Evolutionary conservation across 1,140 invertebrate genomes (phyloP).

Genomic region (Anoplolepis gracilipes): DNA sequence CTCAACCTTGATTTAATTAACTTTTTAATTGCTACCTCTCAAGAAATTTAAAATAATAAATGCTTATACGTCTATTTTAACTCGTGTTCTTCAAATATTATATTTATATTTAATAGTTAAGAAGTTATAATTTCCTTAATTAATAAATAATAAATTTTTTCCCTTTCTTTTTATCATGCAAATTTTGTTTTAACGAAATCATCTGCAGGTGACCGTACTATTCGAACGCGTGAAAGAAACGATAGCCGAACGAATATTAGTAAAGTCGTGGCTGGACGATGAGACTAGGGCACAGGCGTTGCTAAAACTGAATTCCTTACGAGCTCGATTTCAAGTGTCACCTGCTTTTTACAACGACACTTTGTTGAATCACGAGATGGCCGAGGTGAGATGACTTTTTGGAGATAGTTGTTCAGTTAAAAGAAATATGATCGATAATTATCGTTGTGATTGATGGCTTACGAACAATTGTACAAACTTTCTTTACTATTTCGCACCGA

Average conservation of each 20-base stretch:
- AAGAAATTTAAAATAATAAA: neutral
- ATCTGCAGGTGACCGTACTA: conserved; percentile 79
- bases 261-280: conserved; percentile 89
- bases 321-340: conserved; percentile 87
- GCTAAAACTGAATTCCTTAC: conserved; percentile 86
- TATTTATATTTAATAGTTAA: neutral
- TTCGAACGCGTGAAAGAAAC: conserved; percentile 88
- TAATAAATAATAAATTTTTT: neutral
- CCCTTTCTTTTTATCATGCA: neutral
- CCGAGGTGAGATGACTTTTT: conserved; percentile 75
- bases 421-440: neutral
- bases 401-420: neutral
- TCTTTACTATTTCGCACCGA: neutral
- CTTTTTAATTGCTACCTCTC: neutral
- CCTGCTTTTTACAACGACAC: conserved; percentile 83
- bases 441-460: neutral
- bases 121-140: neutral
- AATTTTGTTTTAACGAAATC: neutral
- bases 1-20: neutral
- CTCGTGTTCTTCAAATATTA: neutral
- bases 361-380: conserved; percentile 78
- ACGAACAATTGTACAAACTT: neutral
- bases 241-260: conserved; percentile 87
- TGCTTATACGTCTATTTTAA: neutral
- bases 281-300: conserved; percentile 87